These are phyloP conservation scores for Melanotaenia trifasciata DNA, from an alignment of 2,797 vertebrate genomes.

Conservation along the genomic window DNA sequence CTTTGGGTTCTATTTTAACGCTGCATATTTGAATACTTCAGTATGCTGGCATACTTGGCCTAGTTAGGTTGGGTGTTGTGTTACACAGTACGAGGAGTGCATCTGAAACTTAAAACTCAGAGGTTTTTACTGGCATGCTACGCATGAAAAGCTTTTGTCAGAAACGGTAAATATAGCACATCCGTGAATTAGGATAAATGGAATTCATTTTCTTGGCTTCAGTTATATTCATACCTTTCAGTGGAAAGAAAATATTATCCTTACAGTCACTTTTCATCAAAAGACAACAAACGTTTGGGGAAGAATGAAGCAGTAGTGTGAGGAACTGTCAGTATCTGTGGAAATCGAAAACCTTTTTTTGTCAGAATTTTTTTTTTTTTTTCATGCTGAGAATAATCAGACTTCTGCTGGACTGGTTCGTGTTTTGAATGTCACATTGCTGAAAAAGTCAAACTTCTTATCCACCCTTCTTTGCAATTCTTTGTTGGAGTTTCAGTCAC, in stretches of 20 bases:
- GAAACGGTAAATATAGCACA: constrained; percentile 34
- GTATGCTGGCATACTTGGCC: constrained; percentile 49
- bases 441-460: constrained; percentile 6
- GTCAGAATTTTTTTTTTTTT: background rate
- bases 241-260: constrained; percentile 15
- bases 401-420: background rate
- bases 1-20: constrained; percentile 42
- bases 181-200: constrained; percentile 5
- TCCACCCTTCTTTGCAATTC: background rate
- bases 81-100: constrained; percentile 47
- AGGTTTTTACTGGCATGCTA: constrained; percentile 37
- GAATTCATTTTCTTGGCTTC: background rate
- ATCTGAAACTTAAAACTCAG: constrained; percentile 51
- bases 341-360: constrained; percentile 27
- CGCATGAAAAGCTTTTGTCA: constrained; percentile 49
- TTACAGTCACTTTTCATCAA: constrained; percentile 33
- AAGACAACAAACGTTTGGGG: constrained; percentile 31
- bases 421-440: constrained; percentile 39
- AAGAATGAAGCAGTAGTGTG: constrained; percentile 11
- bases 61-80: constrained; percentile 52
- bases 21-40: constrained; percentile 47
- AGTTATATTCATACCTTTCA: background rate
- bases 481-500: background rate
- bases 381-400: background rate
- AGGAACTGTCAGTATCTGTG: constrained; percentile 28